Conservation (phyloP, 2,888 invertebrate species). For the Neelides folsomi region DNA sequence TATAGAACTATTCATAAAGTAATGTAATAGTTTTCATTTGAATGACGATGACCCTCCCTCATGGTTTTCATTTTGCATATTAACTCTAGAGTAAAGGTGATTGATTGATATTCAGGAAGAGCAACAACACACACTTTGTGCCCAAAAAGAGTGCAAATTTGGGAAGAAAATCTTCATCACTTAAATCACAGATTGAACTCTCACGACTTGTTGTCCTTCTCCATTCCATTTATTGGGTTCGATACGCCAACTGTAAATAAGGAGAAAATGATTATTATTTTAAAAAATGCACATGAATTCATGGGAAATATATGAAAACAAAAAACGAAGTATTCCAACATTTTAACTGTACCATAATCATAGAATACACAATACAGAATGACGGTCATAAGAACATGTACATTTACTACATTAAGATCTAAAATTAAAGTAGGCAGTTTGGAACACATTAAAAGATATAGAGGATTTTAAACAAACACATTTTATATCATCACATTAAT, state of each 20-base stretch:
- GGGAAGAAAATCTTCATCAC: conserved; percentile 32
- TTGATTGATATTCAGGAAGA: conserved; percentile 21
- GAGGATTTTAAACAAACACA: no score
- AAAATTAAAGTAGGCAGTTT: no score
- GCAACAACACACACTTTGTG: conserved; percentile 29
- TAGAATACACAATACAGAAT: no score
- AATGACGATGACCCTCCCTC: conserved; percentile 1
- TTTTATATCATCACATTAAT: no score
- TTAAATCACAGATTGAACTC: conserved; percentile 31
- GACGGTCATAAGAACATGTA: no score
- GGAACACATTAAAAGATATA: no score
- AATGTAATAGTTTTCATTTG: conserved; percentile 1
- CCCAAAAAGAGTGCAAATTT: conserved; percentile 29
- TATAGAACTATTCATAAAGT: neutral
- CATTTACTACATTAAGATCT: no score
- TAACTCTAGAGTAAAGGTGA: conserved; percentile 1
- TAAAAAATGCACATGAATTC: neutral
- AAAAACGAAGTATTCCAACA: no score
- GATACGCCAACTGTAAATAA: conserved; percentile 27
- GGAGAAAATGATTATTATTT: conserved; percentile 7
- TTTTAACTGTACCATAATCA: no score
- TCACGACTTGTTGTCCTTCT: conserved; percentile 32
- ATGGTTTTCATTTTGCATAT: neutral
- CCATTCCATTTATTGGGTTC: conserved; percentile 31
- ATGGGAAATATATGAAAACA: no score